phyloP scores from a whole-genome alignment of 2,888 invertebrate species.

The Spilarctia lutea region DNA sequence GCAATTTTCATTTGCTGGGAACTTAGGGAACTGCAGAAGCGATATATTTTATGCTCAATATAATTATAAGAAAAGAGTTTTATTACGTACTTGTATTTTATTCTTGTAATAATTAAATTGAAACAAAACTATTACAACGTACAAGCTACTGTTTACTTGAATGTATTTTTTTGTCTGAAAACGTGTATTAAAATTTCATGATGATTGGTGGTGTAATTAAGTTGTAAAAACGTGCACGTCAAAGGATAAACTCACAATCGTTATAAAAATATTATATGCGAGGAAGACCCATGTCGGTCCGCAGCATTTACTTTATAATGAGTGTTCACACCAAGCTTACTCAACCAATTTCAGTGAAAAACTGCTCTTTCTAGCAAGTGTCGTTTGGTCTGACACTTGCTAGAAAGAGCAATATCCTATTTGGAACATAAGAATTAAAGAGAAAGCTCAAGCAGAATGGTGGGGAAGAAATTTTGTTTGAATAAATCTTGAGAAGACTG shows the following conservation, averaged over 20 bases:
- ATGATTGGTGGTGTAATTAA: neutral
- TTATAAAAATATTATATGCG: neutral
- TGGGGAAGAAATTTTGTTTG: no score
- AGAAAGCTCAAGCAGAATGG: neutral
- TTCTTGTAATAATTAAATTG: constrained; percentile 7
- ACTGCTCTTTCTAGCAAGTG: neutral
- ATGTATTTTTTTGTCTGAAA: neutral
- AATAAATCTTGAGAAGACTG: no score
- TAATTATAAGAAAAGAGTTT: constrained; percentile 13
- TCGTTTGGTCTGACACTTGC: no score
- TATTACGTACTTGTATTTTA: constrained; percentile 3
- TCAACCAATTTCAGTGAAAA: no score
- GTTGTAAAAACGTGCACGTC: neutral
- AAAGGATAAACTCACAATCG: neutral
- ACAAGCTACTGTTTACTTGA: neutral
- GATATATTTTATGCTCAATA: constrained; percentile 13
- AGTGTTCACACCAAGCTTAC: neutral
- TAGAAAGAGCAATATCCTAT: neutral
- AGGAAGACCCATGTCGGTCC: neutral
- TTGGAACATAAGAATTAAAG: neutral
- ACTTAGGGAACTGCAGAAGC: constrained; percentile 12
- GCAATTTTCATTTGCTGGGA: constrained; percentile 19
- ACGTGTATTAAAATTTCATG: neutral
- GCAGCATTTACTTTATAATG: neutral
- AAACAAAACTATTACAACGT: neutral